Base-by-base conservation (phyloP, 2,113 vertebrate genomes). In the Chloropsis cyanopogon region DNA sequence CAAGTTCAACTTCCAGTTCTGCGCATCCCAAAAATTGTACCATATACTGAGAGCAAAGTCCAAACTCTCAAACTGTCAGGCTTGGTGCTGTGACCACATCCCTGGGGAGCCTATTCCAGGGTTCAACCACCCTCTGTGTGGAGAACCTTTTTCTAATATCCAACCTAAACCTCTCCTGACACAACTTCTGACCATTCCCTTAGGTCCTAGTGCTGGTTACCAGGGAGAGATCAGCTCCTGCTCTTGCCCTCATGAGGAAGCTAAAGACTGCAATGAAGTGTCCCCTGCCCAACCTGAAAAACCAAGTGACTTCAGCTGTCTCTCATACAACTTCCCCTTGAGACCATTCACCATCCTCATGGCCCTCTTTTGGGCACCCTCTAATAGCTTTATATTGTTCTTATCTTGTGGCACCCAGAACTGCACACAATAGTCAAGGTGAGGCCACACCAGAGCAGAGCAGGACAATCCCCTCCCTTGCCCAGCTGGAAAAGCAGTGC, bases 381-480 rank as follows among this genome's bases (percentile, higher is more conserved):
- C 18, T 52, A n/a, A 44, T 6, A 46, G 23, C 29, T 46, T 60
- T 53, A 14, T 29, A 39, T n/a, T 35, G 24, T 26, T 77, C 26
- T 35, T 37, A 60, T 7, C 20, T 24, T 52, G 13, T 31, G 39
- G 39, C 28, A 60, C 2, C 15, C 53, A n/a, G 26, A 75, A 60
- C 11, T 9, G 10, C 39, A 41, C 10, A 60, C 9, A 39, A 3
- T 28, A 39, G 28, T 46, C 29, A 37, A 75, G 46, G 24, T 41
- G 46, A 47, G n/a, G n/a, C 28, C 2, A 0, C 39, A 8, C n/a
- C 20, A 39, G 28, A 65, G 25, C 1, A 0, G 26, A 29, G 28
- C 2, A 7, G 23, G 46, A 52, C 33, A 52, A 37, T n/a, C 9
- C 7, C 16, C 4, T 53, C 39, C 33, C 11, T 39, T 7, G 8